Conservation (phyloP, 2,888 invertebrate genomes). For the Limulus polyphemus region DNA sequence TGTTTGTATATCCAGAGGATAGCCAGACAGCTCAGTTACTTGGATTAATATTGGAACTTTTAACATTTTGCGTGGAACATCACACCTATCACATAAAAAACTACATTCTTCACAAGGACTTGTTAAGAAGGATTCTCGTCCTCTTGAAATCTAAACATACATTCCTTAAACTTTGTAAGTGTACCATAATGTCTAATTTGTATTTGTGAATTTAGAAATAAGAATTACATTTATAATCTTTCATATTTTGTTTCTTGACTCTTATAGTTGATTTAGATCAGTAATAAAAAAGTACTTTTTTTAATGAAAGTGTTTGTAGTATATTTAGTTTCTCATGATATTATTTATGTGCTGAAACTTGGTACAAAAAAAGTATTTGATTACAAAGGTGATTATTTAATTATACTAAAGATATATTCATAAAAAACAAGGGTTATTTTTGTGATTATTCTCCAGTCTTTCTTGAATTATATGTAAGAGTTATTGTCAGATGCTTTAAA, state of each 20-base stretch:
- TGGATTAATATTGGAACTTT: constrained; percentile 82
- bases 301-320: too few relatives aligned
- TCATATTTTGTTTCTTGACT: too few relatives aligned
- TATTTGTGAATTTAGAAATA: neutral
- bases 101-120: constrained; percentile 91
- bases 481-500: neutral
- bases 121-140: constrained; percentile 84
- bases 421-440: too few relatives aligned
- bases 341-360: too few relatives aligned
- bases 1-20: constrained; percentile 52
- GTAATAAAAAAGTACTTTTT: too few relatives aligned
- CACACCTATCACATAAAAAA: constrained; percentile 98
- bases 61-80: constrained; percentile 98
- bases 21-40: constrained; percentile 92
- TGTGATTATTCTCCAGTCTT: neutral
- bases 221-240: too few relatives aligned
- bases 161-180: constrained; percentile 77
- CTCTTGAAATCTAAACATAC: constrained; percentile 94
- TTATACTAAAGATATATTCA: too few relatives aligned
- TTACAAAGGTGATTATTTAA: too few relatives aligned
- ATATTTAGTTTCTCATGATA: too few relatives aligned
- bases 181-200: constrained; percentile 1
- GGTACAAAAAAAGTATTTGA: too few relatives aligned
- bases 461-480: neutral
- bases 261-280: too few relatives aligned